Percentiles rank a stretch among this genome's conserved stretches.
These are phyloP conservation scores for Hucho hucho DNA, from an alignment of 2,113 vertebrate species.

Conservation along the genomic window DNA sequence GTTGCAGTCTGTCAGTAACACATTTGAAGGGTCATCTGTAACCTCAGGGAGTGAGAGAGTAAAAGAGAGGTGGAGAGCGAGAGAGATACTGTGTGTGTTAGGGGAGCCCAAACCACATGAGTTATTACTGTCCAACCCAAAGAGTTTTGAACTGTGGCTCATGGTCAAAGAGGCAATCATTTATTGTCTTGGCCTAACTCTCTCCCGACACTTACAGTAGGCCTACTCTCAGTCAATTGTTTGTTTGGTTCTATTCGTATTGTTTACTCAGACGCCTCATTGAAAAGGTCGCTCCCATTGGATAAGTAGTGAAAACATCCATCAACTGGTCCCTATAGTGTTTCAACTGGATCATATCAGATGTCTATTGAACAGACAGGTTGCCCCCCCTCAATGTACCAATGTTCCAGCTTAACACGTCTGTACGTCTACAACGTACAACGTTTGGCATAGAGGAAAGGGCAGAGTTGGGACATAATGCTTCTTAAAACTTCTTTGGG, in stretches of 20 bases:
- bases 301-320: constrained; percentile 22
- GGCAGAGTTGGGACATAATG: too few relatives aligned
- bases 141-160: constrained; percentile 12
- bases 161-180: constrained; percentile 15
- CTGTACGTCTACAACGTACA: too few relatives aligned
- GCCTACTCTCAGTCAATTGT: neutral
- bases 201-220: constrained; percentile 5
- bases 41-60: too few relatives aligned
- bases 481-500: too few relatives aligned
- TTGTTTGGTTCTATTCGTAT: constrained; percentile 23
- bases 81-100: neutral
- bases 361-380: too few relatives aligned
- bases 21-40: neutral
- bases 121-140: constrained; percentile 16
- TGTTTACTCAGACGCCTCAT: constrained; percentile 51
- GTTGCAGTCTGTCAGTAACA: neutral
- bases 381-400: too few relatives aligned
- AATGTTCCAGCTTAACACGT: too few relatives aligned
- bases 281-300: constrained; percentile 29
- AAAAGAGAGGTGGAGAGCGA: too few relatives aligned
- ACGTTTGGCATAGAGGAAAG: too few relatives aligned
- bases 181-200: constrained; percentile 21
- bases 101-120: constrained; percentile 12
- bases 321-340: neutral
- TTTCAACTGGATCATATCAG: too few relatives aligned